Base-by-base conservation (phyloP, 1,140 invertebrate species). In the Pectinophora gossypiella region DNA sequence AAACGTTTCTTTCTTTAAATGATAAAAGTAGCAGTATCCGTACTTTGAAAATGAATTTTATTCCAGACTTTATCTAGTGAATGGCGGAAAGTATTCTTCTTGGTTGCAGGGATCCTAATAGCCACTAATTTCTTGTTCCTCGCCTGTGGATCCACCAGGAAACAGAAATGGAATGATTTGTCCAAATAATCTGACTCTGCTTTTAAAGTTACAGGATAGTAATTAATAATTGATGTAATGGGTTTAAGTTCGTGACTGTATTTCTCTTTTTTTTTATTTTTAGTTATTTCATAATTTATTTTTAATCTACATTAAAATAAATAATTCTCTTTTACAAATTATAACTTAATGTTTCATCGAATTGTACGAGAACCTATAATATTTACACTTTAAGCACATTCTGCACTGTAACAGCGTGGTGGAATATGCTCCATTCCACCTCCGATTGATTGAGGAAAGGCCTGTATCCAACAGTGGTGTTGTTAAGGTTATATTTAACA, bases 61-160 rank as follows among this genome's bases (percentile, higher is more conserved):
- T 44, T 66, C n/a, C 68, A 90, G 85, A 76, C 64, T 0, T 72
- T 91, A 64, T 79, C 88, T 0, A 46, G 71, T 0, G 83, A 91
- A 64, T 97, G 95, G 95, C 90, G 91, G 54, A 89, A 89, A 32
- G 92, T 96, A 0, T 96, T 96, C 72, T 92, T 92, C 64, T 88
- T 95, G 16, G 89, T 93, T 0, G 90, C 93, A 13, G 89, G 77
- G 2, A 82, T 96, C 6, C 93, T 94, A 49, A 85, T 93, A 19
- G 57, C 91, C 19, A 92, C 93, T 6, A 93, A 93, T 58, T 68
- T 94, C 0, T 80, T 93, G 19, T 96, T 94, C 63, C 55, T 94
- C 12, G 54, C 94, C 5, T 92, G 94, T 59, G 91, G 92, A n/a
- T 90, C 90, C 1, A 91, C 89, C 0, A 85, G 90, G 15, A 84